Evolutionary conservation across 2,113 vertebrate genomes (phyloP).

Genomic region (Telmatochromis sp.): DNA sequence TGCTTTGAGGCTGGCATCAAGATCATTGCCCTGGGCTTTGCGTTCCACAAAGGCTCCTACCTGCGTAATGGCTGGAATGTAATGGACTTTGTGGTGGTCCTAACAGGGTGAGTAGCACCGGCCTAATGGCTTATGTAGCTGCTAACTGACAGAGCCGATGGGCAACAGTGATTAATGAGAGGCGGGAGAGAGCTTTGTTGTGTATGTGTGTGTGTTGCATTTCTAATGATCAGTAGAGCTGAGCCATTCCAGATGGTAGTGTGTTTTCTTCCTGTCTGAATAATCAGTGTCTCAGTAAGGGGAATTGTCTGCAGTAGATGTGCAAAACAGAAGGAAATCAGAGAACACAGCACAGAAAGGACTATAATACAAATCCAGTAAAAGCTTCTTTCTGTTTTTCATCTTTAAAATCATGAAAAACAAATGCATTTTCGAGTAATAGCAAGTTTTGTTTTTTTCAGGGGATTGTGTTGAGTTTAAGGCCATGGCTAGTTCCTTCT

Average conservation of each 20-base stretch:
- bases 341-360: neutral
- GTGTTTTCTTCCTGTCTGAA: conserved; percentile 31
- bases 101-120: conserved; percentile 83
- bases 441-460: neutral
- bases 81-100: conserved; percentile 96
- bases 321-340: neutral
- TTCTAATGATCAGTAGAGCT: conserved; percentile 23
- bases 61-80: conserved; percentile 94
- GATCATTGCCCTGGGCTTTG: conserved; percentile 90
- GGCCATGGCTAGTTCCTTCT: neutral
- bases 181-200: neutral
- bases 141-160: conserved; percentile 44
- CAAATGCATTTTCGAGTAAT: neutral
- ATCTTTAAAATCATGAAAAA: neutral
- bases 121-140: conserved; percentile 41
- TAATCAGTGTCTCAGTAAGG: neutral
- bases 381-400: neutral
- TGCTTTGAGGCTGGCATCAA: conserved; percentile 97
- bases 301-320: neutral
- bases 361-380: neutral
- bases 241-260: conserved; percentile 17
- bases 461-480: neutral
- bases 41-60: conserved; percentile 93
- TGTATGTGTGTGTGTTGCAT: conserved; percentile 2
- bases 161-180: conserved; percentile 31